Evolutionary conservation across 1,140 invertebrate genomes (phyloP), one percentile per base, ranked within the genome.

Genomic region (Drosophila serrata): DNA sequence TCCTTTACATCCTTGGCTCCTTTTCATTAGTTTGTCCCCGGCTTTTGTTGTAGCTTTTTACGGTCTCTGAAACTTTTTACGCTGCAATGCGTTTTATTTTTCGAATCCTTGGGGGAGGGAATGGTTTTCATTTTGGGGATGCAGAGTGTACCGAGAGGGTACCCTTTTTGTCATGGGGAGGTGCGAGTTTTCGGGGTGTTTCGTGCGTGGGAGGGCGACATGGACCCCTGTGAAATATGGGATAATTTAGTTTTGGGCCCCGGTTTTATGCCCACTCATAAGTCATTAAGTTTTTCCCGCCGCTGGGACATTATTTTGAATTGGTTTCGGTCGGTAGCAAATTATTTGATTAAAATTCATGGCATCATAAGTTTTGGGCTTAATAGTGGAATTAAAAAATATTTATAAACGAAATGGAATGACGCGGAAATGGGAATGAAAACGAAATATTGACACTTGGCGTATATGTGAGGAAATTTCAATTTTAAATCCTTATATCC

Each of bases 31-130:
- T 82, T 80, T 75, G 64, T 61, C 55, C 42, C 57, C 51, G 43
- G 49, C 58, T 69, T 82, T 65, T 72, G 65, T 82, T 77, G 76
- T 77, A 63, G 67, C 42, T 77, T 87, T 87, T 88, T 87, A 87
- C 77, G 82, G 58, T 64, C 46, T 19, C 55, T 39, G 39, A 76
- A 68, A 79, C 56, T 82, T 87, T 87, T 86, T 86, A 82, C 79
- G 70, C 79, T 81, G 82, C 82, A 86, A 49, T 82, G 67, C 62
- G 51, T 79, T 79, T 69, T 55, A 62, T 62, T 80, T 72, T 61
- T 42, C 43, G 65, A 56, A 27, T 12, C 31, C 15, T 37, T 17
- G 6, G 40, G 19, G 19, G 17, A 4, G 48, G 9, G 33, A 22
- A 39, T 27, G 22, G 27, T 17, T 57, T 31, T 19, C 29, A 12